These are phyloP conservation scores for Bombylius major DNA, from an alignment of 2,888 invertebrate genomes.

Conservation along the genomic window DNA sequence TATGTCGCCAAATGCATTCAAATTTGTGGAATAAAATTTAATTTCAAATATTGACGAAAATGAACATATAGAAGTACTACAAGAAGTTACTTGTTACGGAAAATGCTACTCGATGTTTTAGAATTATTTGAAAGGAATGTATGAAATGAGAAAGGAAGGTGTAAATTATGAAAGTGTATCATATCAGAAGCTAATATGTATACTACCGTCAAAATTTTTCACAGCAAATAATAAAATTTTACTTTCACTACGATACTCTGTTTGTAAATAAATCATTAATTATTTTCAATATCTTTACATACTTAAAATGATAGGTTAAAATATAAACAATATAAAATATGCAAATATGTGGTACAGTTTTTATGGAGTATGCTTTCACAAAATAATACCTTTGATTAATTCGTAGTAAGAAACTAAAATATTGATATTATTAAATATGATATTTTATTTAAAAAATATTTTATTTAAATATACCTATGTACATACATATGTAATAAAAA, in stretches of 20 bases:
- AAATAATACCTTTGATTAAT: too few relatives aligned
- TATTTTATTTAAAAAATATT: too few relatives aligned
- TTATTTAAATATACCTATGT: too few relatives aligned
- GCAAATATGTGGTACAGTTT: too few relatives aligned
- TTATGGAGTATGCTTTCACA: too few relatives aligned
- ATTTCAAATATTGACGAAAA: neutral
- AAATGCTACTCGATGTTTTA: neutral
- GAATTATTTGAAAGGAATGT: neutral
- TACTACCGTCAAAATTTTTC: neutral
- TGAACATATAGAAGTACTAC: neutral
- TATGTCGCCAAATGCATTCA: neutral
- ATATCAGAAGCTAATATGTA: neutral
- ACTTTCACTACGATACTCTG: neutral
- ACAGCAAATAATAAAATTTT: neutral
- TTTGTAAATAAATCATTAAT: neutral
- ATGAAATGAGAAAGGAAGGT: too few relatives aligned
- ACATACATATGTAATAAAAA: neutral
- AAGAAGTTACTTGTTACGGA: neutral
- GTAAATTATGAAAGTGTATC: neutral
- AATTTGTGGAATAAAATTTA: neutral
- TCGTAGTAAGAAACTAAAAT: too few relatives aligned
- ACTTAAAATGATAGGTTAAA: too few relatives aligned
- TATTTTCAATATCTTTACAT: neutral
- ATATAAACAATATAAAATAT: too few relatives aligned
- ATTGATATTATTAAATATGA: too few relatives aligned